Evolutionary conservation across 2,888 invertebrate species (phyloP), one percentile per base, ranked within the genome.

Genomic region (Cerceris ruficornis): DNA sequence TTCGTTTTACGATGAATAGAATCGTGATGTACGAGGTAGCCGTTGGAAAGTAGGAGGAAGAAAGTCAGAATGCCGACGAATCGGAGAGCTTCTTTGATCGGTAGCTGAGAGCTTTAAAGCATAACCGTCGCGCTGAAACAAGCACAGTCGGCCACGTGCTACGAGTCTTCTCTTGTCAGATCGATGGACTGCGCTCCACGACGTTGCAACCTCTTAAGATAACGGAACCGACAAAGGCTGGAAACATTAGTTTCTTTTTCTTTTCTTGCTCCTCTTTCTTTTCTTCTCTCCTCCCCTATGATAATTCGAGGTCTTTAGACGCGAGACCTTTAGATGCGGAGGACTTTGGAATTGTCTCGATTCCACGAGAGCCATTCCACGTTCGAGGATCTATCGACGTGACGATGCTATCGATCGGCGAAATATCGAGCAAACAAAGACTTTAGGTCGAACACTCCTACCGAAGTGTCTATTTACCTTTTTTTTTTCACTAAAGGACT

Each of bases 131-230:
- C 14, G 9, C 13, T 42, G 52, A 28, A 58, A 61, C 55, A 55
- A 61, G 60, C 65, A 49, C 61, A 57, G 39, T 54, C 6, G 11
- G 41, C 75, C 75, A 79, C 65, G 75, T 82, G 83, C 61, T 28
- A 15, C 39, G 64, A 50, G 43, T 42, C 46, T 9, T 8, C 72
- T 42, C 42, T 57, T 62, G 59, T 69, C 60, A 61, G 54, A 46
- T 62, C 46, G 46, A 74, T 67, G 59, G 59, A 73, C 39, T 13
- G 42, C 28, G 14, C 55, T 55, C 41, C 46, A 5, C 13, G 41
- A 39, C 52, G 9, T 59, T 61, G 11, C 7, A 72, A 66, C 15
- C 1, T 14, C 11, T 28, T 28, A 0, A 49, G 61, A 67, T 62
- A 67, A 74, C 58, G 52, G 11, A 43, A 52, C 7, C 11, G 4